Conservation (phyloP, 2,113 vertebrate species). For the Bostrychus sinensis region DNA sequence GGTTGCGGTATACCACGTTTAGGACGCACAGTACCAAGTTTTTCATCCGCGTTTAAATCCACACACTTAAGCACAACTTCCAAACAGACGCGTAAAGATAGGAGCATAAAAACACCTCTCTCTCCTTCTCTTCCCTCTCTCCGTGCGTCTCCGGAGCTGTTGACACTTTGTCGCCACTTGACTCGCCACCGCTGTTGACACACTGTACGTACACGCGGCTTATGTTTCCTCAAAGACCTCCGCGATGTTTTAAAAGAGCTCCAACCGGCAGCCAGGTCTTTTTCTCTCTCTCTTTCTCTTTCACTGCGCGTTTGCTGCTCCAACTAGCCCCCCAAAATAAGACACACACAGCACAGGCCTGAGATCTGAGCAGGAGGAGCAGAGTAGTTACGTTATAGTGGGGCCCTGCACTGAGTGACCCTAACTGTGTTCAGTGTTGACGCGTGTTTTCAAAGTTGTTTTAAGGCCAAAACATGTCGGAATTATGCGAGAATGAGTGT, state of each 20-base stretch:
- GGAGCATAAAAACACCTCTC: too few species aligned
- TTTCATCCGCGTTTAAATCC: background rate
- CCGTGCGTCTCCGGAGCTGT: slow-evolving; percentile 23
- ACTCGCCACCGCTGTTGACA: slow-evolving; percentile 25
- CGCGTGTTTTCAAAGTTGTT: background rate
- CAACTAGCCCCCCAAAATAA: background rate
- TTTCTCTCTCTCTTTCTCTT: too few species aligned
- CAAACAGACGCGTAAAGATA: too few species aligned
- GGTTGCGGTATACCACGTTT: background rate
- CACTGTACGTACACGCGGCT: slow-evolving; percentile 14
- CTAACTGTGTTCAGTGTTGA: background rate
- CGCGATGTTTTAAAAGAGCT: slow-evolving; percentile 23
- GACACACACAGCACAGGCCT: background rate
- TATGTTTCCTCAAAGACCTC: slow-evolving; percentile 31
- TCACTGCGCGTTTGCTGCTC: too few species aligned
- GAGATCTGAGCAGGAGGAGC: background rate
- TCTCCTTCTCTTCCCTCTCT: background rate
- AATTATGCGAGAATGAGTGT: background rate
- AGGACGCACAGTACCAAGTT: background rate
- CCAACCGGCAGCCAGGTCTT: background rate
- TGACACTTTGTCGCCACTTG: slow-evolving; percentile 47
- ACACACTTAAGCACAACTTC: background rate
- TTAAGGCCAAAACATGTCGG: background rate
- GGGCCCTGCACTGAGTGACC: background rate
- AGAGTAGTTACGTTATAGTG: background rate